phyloP scores from a whole-genome alignment of 2,113 vertebrate species.

The Mus spicilegus region DNA sequence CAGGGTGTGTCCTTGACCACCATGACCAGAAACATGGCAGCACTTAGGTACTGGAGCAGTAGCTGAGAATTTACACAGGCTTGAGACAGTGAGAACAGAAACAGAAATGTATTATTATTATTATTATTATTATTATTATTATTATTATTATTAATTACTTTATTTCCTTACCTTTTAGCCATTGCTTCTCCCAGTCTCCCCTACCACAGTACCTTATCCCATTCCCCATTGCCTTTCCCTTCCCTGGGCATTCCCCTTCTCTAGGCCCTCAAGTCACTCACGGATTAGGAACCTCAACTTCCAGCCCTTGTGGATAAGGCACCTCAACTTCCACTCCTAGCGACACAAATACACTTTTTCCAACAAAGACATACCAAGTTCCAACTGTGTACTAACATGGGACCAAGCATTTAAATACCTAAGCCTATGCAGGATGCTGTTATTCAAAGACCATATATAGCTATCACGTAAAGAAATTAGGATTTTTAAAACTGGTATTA shows the following conservation, averaged over 20 bases:
- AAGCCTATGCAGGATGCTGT: fast-evolving
- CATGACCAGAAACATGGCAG: neutral
- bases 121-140: no score
- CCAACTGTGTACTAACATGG: neutral
- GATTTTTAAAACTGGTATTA: neutral
- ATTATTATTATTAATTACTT: no score
- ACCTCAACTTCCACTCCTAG: neutral
- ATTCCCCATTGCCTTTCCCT: no score
- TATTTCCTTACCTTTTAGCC: no score
- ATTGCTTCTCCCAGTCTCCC: no score
- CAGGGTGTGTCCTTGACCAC: neutral
- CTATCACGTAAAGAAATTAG: neutral
- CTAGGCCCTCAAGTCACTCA: no score
- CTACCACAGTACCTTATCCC: no score
- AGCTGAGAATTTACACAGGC: neutral
- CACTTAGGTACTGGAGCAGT: neutral
- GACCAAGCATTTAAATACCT: neutral
- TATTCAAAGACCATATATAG: neutral
- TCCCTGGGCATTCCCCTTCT: no score
- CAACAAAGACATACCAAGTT: neutral
- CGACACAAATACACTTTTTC: neutral
- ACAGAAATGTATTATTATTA: no score
- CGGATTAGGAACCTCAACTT: no score
- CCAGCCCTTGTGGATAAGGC: no score
- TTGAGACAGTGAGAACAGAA: no score